A percentile compares a stretch with the other conserved stretches of the same genome.
These are phyloP conservation scores for Phyllopteryx taeniolatus DNA, from an alignment of 2,113 vertebrate species.

Conservation along the genomic window DNA sequence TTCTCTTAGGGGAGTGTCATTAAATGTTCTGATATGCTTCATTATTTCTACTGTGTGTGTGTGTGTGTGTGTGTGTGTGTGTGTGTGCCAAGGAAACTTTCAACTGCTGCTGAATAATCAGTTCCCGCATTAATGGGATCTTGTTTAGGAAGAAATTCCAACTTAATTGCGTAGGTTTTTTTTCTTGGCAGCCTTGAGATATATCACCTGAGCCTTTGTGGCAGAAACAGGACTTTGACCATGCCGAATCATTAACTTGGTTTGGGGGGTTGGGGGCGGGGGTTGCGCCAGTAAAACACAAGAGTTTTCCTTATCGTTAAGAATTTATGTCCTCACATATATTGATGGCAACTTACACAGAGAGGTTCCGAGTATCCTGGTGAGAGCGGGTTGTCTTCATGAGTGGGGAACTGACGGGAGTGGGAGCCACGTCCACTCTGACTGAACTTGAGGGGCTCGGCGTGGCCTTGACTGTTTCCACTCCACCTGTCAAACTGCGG, in stretches of 20 bases:
- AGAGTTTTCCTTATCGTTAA: not conserved
- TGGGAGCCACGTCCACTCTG: conserved; percentile 50
- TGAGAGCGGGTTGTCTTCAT: conserved; percentile 62
- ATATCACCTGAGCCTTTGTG: conserved; percentile 14
- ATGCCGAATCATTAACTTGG: conserved; percentile 66
- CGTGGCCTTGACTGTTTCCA: conserved; percentile 50
- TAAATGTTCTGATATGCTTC: conserved; percentile 33
- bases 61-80: not conserved
- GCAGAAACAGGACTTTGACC: conserved; percentile 37
- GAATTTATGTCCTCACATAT: conserved; percentile 14
- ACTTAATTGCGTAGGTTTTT: conserved; percentile 7
- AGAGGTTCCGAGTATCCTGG: conserved; percentile 76
- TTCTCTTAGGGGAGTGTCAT: conserved; percentile 34
- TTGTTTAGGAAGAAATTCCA: not conserved
- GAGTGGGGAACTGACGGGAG: conserved; percentile 62
- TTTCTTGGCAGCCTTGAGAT: not conserved
- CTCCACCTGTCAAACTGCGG: conserved; percentile 69
- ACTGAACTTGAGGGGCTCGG: conserved; percentile 41
- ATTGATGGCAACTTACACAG: conserved; percentile 73
- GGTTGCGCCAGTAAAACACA: conserved; percentile 50
- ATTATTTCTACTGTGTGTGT: not conserved
- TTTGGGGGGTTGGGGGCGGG: not conserved
- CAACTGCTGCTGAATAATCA: conserved; percentile 18
- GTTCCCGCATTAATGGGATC: not conserved
- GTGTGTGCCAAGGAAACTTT: conserved; percentile 21